Percentiles rank a stretch among this genome's conserved stretches.
phyloP scores from a whole-genome alignment of 2,888 invertebrate genomes.

The Sympetrum striolatum region DNA sequence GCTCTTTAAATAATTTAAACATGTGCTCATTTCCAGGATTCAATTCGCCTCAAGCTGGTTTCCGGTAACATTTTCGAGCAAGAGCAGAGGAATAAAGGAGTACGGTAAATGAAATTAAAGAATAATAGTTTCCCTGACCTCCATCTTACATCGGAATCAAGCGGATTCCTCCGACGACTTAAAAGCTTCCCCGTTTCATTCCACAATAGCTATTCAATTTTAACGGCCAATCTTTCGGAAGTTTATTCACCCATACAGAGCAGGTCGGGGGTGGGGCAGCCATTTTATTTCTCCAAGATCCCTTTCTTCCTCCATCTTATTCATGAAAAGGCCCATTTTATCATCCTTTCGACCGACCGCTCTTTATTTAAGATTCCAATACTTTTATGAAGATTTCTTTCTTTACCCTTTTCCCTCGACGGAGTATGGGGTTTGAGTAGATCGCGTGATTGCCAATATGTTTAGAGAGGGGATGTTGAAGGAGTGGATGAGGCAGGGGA shows the following conservation, averaged over 20 bases:
- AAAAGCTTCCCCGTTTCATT: neutral
- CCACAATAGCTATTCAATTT: neutral
- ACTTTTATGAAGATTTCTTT: neutral
- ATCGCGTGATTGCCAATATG: no score
- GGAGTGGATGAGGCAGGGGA: neutral
- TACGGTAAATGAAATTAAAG: neutral
- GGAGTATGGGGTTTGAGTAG: neutral
- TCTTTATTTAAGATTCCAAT: neutral
- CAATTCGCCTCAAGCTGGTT: no score
- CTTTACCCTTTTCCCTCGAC: neutral
- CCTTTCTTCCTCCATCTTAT: neutral
- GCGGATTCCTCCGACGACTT: neutral
- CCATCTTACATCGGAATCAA: neutral
- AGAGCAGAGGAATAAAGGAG: neutral
- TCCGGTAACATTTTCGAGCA: no score
- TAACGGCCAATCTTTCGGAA: neutral
- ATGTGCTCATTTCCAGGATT: no score
- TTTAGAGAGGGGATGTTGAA: neutral
- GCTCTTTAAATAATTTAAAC: no score
- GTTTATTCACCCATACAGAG: constrained; percentile 18
- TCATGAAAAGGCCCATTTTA: neutral
- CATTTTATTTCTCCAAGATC: neutral
- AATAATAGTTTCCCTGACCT: neutral
- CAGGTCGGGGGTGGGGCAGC: neutral
- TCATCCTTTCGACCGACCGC: neutral